Base-by-base conservation (phyloP, 2,797 vertebrate genomes). In the Diplodus sargus region DNA sequence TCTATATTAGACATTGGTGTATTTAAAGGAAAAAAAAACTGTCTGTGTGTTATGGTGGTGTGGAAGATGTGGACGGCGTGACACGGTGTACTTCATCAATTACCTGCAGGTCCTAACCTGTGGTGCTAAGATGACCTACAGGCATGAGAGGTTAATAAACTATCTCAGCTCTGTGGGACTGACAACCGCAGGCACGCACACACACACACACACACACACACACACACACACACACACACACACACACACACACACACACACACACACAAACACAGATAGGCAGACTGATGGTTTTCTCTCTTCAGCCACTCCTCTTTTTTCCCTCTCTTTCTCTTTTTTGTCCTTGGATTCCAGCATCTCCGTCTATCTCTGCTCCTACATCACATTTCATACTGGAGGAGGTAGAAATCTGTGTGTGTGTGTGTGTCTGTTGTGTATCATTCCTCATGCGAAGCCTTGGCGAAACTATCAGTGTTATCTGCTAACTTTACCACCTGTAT, bases 401-500 rank as follows among this genome's bases (percentile, higher is more conserved):
- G 75, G 83, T 28, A 75, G 48, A 75, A 84, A 77, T 66, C 62
- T 85, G 54, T 22, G 47, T 70, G 66, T 70, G 74, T 66, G 28
- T 73, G 52, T 71, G 78, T 59, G 73, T 78, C 66, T 83, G 83
- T 89, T 91, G 89, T 92, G 91, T 85, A 87, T 89, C 87, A 75
- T 83, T 86, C 78, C 87, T 90, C 91, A 93, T 90, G 91, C 86
- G 83, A 48, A 85, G 79, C 88, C 84, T 59, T 68, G 75, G 90
- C 20, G 60, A 91, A 93, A 91, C 89, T 88, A 93, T 93, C 94
- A 88, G 87, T 87, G 93, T 92, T 93, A 95, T 95, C 94, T 92
- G 56, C 87, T 89, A 93, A 94, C 91, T 95, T 95, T 94, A 93
- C 91, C 93, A 95, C 93, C 94, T 92, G 91, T 90, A 90, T 91